Percentiles rank a stretch among this genome's conserved stretches.
phyloP scores from a whole-genome alignment of 35 echinoderm and acorn worm genomes.

The Stichopus chloronotus region DNA sequence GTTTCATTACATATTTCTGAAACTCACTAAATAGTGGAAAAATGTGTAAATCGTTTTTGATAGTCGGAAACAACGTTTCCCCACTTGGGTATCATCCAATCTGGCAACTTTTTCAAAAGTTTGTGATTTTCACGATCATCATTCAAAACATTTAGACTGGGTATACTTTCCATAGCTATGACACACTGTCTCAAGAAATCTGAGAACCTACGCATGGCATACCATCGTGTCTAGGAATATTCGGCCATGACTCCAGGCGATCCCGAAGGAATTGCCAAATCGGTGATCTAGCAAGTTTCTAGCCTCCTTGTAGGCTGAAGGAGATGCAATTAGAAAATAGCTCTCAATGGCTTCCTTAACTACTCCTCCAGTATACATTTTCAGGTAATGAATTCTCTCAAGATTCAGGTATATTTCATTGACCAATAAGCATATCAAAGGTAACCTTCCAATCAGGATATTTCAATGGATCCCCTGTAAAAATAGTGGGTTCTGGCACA shows the following conservation, averaged over 20 bases:
- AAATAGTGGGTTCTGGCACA: constrained; percentile 50
- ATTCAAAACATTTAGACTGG: constrained; percentile 29
- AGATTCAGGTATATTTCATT: not conserved
- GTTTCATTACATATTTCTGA: constrained; percentile 11
- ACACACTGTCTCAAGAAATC: constrained; percentile 65
- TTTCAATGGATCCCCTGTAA: constrained; percentile 50
- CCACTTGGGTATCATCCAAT: constrained; percentile 46
- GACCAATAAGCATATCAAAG: constrained; percentile 33
- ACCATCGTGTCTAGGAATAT: constrained; percentile 33
- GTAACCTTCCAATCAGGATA: constrained; percentile 57
- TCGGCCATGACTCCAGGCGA: constrained; percentile 56
- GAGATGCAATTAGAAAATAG: constrained; percentile 18
- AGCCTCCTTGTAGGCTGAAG: constrained; percentile 52
- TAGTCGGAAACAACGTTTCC: constrained; percentile 13
- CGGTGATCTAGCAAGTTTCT: constrained; percentile 42
- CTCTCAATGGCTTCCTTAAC: constrained; percentile 26
- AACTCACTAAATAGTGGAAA: constrained; percentile 15
- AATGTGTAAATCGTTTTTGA: not conserved
- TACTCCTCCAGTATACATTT: constrained; percentile 21
- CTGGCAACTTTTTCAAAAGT: constrained; percentile 1
- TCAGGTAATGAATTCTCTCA: constrained; percentile 55
- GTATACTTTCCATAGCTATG: constrained; percentile 20
- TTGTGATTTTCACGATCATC: constrained; percentile 45
- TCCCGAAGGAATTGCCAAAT: constrained; percentile 52
- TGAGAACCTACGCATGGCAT: constrained; percentile 19